Conservation (phyloP, 2,888 invertebrate species). For the Brachynemurus nebulosus region DNA sequence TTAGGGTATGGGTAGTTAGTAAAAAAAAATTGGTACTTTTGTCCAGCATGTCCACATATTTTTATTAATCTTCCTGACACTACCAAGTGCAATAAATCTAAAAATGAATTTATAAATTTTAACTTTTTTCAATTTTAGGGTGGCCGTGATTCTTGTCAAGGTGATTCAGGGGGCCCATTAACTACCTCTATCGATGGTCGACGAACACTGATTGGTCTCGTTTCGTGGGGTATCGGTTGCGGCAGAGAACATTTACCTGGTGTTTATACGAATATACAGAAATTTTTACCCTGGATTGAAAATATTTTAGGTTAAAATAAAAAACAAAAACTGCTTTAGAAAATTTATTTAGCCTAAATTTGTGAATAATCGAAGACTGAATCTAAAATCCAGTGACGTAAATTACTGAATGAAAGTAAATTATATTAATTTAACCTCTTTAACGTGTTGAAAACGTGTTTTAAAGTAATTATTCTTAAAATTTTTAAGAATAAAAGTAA, state of each 20-base stretch:
- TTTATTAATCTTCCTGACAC: no score
- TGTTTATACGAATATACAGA: slow-evolving; percentile 85
- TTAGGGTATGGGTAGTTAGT: no score
- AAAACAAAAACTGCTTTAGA: neutral
- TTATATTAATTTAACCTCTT: neutral
- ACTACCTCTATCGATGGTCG: slow-evolving; percentile 74
- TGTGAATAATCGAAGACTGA: neutral
- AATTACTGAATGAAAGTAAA: neutral
- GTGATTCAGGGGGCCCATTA: slow-evolving; percentile 78
- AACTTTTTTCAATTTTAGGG: slow-evolving; percentile 43
- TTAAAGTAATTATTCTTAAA: no score
- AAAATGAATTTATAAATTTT: no score
- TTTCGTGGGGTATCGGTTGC: slow-evolving; percentile 87
- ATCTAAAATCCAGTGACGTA: neutral
- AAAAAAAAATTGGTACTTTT: no score
- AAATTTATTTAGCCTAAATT: neutral
- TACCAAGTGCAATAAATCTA: no score
- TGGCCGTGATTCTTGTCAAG: slow-evolving; percentile 60
- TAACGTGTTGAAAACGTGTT: no score
- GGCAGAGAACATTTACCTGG: slow-evolving; percentile 81
- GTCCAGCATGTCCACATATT: no score
- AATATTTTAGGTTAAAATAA: slow-evolving; percentile 53
- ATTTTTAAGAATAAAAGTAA: no score
- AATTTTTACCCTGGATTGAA: slow-evolving; percentile 84
- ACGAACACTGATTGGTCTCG: slow-evolving; percentile 74